phyloP scores from a whole-genome alignment of 2,888 invertebrate species.

The Spodoptera littoralis region DNA sequence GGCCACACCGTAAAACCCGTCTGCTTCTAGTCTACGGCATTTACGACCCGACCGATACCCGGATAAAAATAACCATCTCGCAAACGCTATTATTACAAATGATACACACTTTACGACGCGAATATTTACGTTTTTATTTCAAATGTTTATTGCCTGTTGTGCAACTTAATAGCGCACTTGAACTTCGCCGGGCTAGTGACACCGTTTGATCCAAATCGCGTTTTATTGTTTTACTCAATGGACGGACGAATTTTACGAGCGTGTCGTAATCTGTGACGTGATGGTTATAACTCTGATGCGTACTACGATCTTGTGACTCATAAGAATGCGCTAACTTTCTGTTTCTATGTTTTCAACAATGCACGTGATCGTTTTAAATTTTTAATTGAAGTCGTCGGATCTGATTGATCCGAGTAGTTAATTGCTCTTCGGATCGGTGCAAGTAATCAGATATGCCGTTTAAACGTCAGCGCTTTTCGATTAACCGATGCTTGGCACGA shows the following conservation, averaged over 20 bases:
- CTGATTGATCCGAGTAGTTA: conserved; percentile 38
- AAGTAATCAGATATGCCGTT: conserved; percentile 51
- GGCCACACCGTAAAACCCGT: conserved; percentile 80
- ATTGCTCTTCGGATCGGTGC: conserved; percentile 42
- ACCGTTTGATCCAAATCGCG: conserved; percentile 86
- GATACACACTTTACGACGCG: conserved; percentile 71
- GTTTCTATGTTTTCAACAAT: conserved; percentile 68
- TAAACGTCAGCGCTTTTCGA: conserved; percentile 51
- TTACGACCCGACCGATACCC: conserved; percentile 82
- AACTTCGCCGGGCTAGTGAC: conserved; percentile 85
- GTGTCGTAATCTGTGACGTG: conserved; percentile 83
- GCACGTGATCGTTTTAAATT: conserved; percentile 43
- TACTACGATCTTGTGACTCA: conserved; percentile 76
- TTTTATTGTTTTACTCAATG: conserved; percentile 87
- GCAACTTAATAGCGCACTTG: conserved; percentile 87
- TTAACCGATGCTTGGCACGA: conserved; percentile 40
- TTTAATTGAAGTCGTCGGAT: conserved; percentile 44
- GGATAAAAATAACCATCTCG: conserved; percentile 84
- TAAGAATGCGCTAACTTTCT: conserved; percentile 77
- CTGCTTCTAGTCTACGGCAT: conserved; percentile 85
- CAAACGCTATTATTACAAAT: conserved; percentile 72
- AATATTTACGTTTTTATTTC: conserved; percentile 85
- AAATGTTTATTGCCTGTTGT: conserved; percentile 84
- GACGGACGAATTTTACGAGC: conserved; percentile 85
- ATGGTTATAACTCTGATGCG: conserved; percentile 75